phyloP scores from a whole-genome alignment of 2,113 vertebrate genomes.

The Sciurus niger region DNA sequence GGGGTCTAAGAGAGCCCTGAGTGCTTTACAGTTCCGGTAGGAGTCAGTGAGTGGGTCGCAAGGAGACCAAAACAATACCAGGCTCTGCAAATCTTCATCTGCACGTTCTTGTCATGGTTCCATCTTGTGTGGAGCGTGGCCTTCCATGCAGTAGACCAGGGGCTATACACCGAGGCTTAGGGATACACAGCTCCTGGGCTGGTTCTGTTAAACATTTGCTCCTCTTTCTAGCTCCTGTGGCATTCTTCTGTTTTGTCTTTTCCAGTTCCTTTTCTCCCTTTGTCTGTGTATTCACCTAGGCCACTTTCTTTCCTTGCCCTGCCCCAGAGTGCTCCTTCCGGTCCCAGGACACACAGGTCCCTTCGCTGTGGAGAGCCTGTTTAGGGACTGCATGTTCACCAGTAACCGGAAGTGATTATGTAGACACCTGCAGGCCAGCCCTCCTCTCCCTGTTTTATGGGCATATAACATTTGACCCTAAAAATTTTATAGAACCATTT shows the following conservation, averaged over 20 bases:
- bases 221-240: neutral
- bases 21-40: neutral
- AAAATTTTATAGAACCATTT: slow-evolving; percentile 85
- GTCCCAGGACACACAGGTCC: neutral
- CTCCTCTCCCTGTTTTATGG: slow-evolving; percentile 82
- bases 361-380: slow-evolving; percentile 68
- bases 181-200: neutral
- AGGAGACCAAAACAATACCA: neutral
- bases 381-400: slow-evolving; percentile 68
- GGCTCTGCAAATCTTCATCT: neutral
- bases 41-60: neutral
- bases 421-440: slow-evolving; percentile 82
- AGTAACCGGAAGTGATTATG: slow-evolving; percentile 86
- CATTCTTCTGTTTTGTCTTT: slow-evolving; percentile 19
- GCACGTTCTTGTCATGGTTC: neutral
- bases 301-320: neutral
- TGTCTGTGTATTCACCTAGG: neutral
- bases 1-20: neutral
- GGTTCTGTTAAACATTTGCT: neutral
- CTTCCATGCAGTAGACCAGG: neutral
- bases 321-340: neutral
- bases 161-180: slow-evolving; percentile 14
- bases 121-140: neutral
- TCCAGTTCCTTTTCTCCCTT: neutral
- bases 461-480: slow-evolving; percentile 76